Conservation (phyloP, 1,140 invertebrate species). For the Atta texana region DNA sequence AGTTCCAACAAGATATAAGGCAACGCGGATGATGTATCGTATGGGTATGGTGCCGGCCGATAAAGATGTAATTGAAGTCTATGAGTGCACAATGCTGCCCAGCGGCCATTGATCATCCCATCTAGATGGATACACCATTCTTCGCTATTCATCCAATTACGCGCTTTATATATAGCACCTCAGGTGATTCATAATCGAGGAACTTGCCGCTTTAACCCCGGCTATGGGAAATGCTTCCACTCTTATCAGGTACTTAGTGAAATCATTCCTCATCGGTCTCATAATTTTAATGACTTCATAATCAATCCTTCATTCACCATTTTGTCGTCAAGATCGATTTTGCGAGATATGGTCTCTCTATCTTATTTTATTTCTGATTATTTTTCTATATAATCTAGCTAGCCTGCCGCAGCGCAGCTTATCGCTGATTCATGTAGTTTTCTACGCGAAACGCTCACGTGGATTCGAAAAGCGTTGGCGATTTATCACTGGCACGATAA, state of each 20-base stretch:
- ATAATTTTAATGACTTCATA: background rate
- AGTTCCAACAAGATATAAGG: conserved; percentile 62
- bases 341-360: background rate
- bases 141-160: conserved; percentile 63
- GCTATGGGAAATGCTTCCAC: conserved; percentile 10
- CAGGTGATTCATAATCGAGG: conserved; percentile 62
- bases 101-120: conserved; percentile 75
- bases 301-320: conserved; percentile 36
- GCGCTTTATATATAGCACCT: conserved; percentile 14
- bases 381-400: conserved; percentile 24
- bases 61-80: conserved; percentile 76
- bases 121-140: conserved; percentile 35
- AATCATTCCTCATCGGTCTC: conserved; percentile 52
- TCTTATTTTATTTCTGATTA: conserved; percentile 38
- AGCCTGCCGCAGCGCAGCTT: conserved; percentile 12
- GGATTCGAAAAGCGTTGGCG: conserved; percentile 28
- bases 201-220: conserved; percentile 56
- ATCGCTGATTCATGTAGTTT: conserved; percentile 56
- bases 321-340: conserved; percentile 57
- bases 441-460: conserved; percentile 33
- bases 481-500: conserved; percentile 43
- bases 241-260: conserved; percentile 22
- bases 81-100: conserved; percentile 43
- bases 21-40: conserved; percentile 73
- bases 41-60: conserved; percentile 63